Percentiles rank a stretch among this genome's conserved stretches.
Conservation (phyloP, 1,140 invertebrate species). For the Bacillus rossius region DNA sequence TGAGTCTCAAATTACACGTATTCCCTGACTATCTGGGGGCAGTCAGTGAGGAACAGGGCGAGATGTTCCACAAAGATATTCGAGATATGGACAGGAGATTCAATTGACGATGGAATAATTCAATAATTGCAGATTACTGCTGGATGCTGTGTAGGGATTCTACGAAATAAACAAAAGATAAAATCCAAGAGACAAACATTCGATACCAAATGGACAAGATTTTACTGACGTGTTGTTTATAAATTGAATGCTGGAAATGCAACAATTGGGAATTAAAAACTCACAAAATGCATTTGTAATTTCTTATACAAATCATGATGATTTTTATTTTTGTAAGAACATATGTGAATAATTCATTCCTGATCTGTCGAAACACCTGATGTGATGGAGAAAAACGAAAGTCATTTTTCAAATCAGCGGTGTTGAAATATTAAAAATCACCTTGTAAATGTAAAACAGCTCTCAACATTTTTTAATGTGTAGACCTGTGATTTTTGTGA, state of each 20-base stretch:
- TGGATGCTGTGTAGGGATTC: neutral
- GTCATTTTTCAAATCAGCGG: neutral
- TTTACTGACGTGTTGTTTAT: neutral
- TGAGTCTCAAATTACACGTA: neutral
- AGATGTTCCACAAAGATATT: no score
- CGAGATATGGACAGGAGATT: neutral
- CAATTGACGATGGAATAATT: neutral
- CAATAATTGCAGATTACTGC: constrained; percentile 1
- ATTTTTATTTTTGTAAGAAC: neutral
- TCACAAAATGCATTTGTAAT: no score
- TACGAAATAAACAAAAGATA: neutral
- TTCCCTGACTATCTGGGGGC: neutral
- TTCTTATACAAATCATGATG: neutral
- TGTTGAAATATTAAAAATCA: neutral
- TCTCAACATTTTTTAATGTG: neutral
- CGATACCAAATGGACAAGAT: neutral
- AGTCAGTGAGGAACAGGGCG: neutral
- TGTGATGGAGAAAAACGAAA: neutral
- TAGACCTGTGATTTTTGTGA: neutral
- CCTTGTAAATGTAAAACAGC: neutral
- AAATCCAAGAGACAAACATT: constrained; percentile 1
- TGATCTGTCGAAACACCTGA: neutral
- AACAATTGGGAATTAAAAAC: neutral
- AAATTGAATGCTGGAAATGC: no score
- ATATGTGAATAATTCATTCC: constrained; percentile 1